phyloP scores from a whole-genome alignment of 2,797 vertebrate species.

The Sylvilagus floridanus region DNA sequence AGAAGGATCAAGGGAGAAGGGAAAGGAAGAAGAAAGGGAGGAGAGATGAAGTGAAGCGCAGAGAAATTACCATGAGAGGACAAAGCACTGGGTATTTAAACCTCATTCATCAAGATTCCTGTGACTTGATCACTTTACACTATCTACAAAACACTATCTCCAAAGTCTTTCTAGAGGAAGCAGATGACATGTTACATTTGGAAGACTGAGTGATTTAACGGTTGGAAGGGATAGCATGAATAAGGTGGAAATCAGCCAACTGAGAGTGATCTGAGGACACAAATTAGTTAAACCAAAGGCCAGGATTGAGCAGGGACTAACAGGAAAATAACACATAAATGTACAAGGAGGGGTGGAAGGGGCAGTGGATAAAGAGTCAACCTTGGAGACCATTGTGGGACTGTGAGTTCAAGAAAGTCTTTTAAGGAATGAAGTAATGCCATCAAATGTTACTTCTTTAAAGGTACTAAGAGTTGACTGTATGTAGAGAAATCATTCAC shows the following conservation, averaged over 20 bases:
- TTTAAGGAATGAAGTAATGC: neutral
- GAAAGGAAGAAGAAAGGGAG: neutral
- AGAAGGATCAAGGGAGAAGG: no score
- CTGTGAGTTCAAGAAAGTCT: neutral
- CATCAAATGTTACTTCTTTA: neutral
- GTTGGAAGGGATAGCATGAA: neutral
- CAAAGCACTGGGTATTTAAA: neutral
- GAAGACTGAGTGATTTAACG: neutral
- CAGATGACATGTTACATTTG: constrained; percentile 3
- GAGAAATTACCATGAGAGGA: neutral
- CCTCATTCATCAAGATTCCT: neutral
- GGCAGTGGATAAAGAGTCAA: neutral
- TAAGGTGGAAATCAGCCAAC: constrained; percentile 15
- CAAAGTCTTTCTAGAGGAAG: constrained; percentile 19
- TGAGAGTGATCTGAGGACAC: neutral
- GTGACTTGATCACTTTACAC: neutral
- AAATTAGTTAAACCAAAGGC: neutral
- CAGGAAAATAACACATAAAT: neutral
- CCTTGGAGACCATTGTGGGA: neutral
- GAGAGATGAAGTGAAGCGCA: neutral
- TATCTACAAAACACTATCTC: neutral
- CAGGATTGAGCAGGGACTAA: neutral
- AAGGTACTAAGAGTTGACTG: neutral
- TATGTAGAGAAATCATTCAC: neutral
- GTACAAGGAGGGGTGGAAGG: no score